Base-by-base conservation (phyloP, 1,140 invertebrate genomes). In the Mizuhopecten yessoensis region DNA sequence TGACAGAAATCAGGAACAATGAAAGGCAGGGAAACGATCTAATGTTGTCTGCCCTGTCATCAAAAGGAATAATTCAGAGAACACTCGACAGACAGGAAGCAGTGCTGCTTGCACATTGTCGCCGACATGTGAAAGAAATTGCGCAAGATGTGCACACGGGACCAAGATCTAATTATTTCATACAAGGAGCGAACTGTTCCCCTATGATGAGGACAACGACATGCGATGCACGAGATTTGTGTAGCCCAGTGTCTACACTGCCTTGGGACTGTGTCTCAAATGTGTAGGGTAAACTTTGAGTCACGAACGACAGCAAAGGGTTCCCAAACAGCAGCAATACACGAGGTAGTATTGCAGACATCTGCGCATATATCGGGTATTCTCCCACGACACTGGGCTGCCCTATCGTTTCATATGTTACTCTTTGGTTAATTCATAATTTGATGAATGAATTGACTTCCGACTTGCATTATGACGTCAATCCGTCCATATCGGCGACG, bases 251-350 rank as follows among this genome's bases (percentile, higher is more conserved):
- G 57, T 75, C 57, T 75, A 75, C 57, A 75, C 57, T n/a, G 57
- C 57, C 57, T n/a, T 17, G 57, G 57, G n/a, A 75, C n/a, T n/a
- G 0, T 29, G 57, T 75, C 57, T n/a, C 57, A 23, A 75, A 13
- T 9, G n/a, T 75, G 57, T 29, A 75, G 57, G 57, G 11, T n/a
- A 29, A 75, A 29, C 57, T 75, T n/a, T 5, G 23, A 29, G 57
- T 75, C 57, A 75, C 57, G 57, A 75, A 75, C 57, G 57, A 23
- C n/a, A n/a, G n/a, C n/a, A n/a, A n/a, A n/a, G n/a, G n/a, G n/a
- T n/a, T n/a, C 57, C 23, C 29, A 5, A 75, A 75, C 29, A n/a
- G 2, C 57, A 75, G 17, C 57, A 2, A 13, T 29, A 75, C n/a
- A 75, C n/a, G 57, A 57, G 13, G 57, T 75, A 75, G 29, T 17